Evolutionary conservation across 1,140 invertebrate genomes (phyloP), one percentile per base, ranked within the genome.

Genomic region (Epicauta chinensis): DNA sequence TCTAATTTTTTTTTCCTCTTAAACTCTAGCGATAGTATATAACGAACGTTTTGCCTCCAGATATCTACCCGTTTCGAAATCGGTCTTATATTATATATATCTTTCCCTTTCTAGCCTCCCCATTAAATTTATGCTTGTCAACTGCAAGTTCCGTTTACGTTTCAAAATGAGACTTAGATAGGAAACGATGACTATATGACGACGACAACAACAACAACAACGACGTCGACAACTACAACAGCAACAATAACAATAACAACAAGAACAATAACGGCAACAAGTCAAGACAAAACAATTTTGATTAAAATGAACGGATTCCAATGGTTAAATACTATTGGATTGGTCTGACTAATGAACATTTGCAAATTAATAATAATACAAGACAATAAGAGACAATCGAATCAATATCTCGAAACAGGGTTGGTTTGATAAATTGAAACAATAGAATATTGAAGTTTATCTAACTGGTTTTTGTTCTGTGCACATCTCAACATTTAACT

Each of bases 71-170:
- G 45, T 17, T 53, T 51, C 51, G 56, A 56, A 59, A 56, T 56
- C 58, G 55, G 45, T 56, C 58, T 48, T 53, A 60, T 53, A 56
- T 59, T 23, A 23, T 23, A 3, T 23, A 23, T 23, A 23, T 23
- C 23, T 23, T 23, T 23, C 23, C 23, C 23, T 23, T 7, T 23
- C 23, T 23, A 23, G 4, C 23, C 23, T 23, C 57, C 49, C 57
- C 53, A 59, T 60, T 60, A 57, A 60, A 56, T 51, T 60, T 60
- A 60, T 60, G 55, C 55, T 57, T 54, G 58, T 60, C 51, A 60
- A 56, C 46, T 53, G 55, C 54, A 60, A 51, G 51, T 45, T 51
- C 47, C 47, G 53, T 48, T 51, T 45, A 36, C 45, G 44, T 48
- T 43, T 46, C 44, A 14, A 36, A 47, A 56, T 49, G 51, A 23